Conservation (phyloP, 2,113 vertebrate species). For the Smithornis capensis region DNA sequence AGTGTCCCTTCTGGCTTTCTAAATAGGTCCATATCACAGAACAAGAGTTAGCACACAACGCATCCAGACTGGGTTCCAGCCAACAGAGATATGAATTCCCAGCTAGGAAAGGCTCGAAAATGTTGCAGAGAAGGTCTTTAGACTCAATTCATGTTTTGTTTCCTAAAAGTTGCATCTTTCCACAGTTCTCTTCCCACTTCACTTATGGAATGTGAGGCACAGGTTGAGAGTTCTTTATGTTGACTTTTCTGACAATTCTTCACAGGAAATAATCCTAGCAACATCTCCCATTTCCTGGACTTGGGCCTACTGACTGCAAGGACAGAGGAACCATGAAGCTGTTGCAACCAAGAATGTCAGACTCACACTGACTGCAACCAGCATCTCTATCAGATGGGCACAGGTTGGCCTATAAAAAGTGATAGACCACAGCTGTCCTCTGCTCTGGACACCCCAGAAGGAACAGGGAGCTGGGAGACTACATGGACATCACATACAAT, state of each 20-base stretch:
- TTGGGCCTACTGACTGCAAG: not conserved
- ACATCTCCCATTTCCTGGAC: not conserved
- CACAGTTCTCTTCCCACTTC: not conserved
- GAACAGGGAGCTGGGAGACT: not conserved
- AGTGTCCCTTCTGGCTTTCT: not conserved
- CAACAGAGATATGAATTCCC: not conserved
- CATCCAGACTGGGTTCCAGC: not conserved
- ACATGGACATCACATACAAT: not conserved
- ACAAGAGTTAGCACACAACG: not conserved
- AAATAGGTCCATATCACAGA: not conserved
- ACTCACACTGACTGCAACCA: rapidly evolving
- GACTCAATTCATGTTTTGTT: not conserved
- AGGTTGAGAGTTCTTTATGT: no score
- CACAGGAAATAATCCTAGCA: not conserved
- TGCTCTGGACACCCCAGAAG: not conserved
- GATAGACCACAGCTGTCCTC: not conserved
- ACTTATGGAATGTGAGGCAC: not conserved
- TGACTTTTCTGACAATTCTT: not conserved
- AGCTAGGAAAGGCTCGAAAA: not conserved
- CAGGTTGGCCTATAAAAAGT: not conserved
- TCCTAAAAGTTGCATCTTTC: not conserved
- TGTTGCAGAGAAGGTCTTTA: not conserved
- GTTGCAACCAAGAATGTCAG: not conserved
- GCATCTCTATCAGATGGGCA: not conserved
- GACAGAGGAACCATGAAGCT: not conserved